phyloP scores from a whole-genome alignment of 2,797 vertebrate species.

The Cuniculus paca region DNA sequence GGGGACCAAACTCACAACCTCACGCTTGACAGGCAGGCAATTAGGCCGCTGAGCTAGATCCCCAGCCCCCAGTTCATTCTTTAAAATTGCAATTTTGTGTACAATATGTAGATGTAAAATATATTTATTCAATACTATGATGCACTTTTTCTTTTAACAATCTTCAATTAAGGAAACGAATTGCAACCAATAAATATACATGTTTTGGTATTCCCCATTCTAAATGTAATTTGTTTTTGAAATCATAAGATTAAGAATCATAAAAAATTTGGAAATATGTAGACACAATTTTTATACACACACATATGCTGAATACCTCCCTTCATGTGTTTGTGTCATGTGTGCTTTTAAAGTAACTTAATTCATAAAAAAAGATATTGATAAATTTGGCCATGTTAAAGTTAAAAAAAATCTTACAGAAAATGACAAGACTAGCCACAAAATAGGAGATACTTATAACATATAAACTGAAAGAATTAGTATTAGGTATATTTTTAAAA shows the following conservation, averaged over 20 bases:
- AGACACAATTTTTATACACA: neutral
- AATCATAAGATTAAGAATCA: constrained; percentile 18
- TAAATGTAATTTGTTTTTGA: neutral
- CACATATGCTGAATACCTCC: neutral
- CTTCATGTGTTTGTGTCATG: neutral
- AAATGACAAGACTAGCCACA: constrained; percentile 26
- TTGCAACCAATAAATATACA: neutral
- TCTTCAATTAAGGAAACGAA: neutral
- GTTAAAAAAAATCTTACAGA: neutral
- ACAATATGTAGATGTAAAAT: neutral
- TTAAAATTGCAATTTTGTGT: neutral
- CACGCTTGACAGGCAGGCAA: too few relatives aligned
- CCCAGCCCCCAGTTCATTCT: neutral
- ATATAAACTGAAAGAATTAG: neutral
- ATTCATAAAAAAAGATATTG: neutral
- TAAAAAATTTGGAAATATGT: neutral
- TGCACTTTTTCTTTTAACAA: neutral
- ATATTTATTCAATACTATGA: neutral
- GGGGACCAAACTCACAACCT: too few relatives aligned
- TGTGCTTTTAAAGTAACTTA: neutral
- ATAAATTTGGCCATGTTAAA: constrained; percentile 23
- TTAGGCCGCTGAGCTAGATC: too few relatives aligned
- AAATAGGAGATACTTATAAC: neutral
- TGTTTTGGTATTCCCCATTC: neutral
- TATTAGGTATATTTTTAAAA: neutral